A percentile compares a stretch with the other conserved stretches of the same genome.
phyloP scores from a whole-genome alignment of 2,888 invertebrate genomes.

The Acleris sparsana region DNA sequence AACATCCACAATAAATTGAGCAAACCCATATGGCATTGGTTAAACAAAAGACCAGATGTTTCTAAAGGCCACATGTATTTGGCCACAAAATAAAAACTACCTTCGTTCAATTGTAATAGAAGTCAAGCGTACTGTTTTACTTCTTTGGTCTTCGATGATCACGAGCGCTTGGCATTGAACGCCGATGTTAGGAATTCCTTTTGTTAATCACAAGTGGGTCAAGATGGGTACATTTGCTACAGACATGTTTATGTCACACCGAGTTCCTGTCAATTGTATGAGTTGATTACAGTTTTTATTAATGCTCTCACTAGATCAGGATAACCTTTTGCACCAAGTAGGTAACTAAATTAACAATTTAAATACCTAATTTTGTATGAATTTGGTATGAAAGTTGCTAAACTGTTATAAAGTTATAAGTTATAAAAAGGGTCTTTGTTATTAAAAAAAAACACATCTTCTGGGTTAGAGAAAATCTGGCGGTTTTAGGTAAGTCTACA shows the following conservation, averaged over 20 bases:
- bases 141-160: slow-evolving; percentile 3
- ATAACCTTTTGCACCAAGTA: too few relatives aligned
- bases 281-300: too few relatives aligned
- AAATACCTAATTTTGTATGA: too few relatives aligned
- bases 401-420: too few relatives aligned
- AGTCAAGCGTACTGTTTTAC: neutral
- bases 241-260: neutral
- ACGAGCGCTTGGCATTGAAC: slow-evolving; percentile 17
- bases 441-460: too few relatives aligned
- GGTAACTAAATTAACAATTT: too few relatives aligned
- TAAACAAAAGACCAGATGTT: slow-evolving; percentile 36
- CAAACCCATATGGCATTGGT: slow-evolving; percentile 25
- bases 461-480: too few relatives aligned
- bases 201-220: slow-evolving; percentile 25
- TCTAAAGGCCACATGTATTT: slow-evolving; percentile 14
- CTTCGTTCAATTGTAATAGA: slow-evolving; percentile 18
- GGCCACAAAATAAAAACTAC: slow-evolving; percentile 14
- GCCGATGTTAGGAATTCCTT: slow-evolving; percentile 16
- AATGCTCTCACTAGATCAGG: too few relatives aligned
- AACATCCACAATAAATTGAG: slow-evolving; percentile 5
- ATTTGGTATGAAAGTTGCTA: too few relatives aligned
- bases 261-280: too few relatives aligned
- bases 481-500: too few relatives aligned
- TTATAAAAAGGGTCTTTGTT: too few relatives aligned
- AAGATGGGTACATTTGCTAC: neutral